Base-by-base conservation (phyloP, 2,797 vertebrate genomes). In the Cygnus olor region DNA sequence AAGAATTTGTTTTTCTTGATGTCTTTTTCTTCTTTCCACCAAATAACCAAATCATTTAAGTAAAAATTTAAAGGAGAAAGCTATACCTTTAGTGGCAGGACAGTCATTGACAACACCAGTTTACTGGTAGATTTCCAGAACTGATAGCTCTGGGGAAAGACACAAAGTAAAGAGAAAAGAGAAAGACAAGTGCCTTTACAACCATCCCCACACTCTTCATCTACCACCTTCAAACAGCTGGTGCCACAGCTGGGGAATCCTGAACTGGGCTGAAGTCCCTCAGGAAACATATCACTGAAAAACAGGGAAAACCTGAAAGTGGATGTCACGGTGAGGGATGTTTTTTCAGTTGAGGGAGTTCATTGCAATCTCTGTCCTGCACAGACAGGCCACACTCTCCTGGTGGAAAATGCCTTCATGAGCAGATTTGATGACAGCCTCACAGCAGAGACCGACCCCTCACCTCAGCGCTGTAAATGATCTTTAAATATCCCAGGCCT, bases 331-430 rank as follows among this genome's bases (percentile, higher is more conserved):
- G 88, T 84, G 58, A 93, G 49, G 40, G 32, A 66, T 24, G 20
- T 10, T n/a, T 80, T 76, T 74, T 80, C 57, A 0, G 30, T 22
- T 63, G 45, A 64, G 58, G 34, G 54, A 86, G 40, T 28, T 51
- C 6, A 3, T 8, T 49, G 57, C 49, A 57, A 14, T 30, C 12
- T 80, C 25, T 1, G 1, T 5, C 15, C 11, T 20, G 21, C 69
- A 14, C 38, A 83, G 64, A 32, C 3, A 12, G 61, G 30, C 17
- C 0, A 0, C 68, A 40, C n/a, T 27, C 38, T 80, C 47, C 68
- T 36, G 24, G 5, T 30, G 65, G 65, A 49, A 87, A 20, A 6
- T 0, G 1, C 9, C 21, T 0, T 0, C 11, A 9, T 22, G 49
- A 60, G 44, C 32, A 32, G 53, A 27, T 78, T 30, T 61, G 72